Evolutionary conservation across 2,888 invertebrate species (phyloP), one percentile per base, ranked within the genome.

Genomic region (Dendrolimus houi): DNA sequence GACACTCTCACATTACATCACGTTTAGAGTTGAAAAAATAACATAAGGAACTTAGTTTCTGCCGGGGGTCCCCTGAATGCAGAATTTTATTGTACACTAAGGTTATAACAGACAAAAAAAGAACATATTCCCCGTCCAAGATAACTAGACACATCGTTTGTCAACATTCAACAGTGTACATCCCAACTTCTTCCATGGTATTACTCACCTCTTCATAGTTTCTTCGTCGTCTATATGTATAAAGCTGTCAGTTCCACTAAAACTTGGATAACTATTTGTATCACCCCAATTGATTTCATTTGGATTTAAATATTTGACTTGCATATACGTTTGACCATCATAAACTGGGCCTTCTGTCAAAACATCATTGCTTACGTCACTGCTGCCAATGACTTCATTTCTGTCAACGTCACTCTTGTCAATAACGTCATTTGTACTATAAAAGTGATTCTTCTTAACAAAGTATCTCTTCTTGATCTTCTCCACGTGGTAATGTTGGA

Each of bases 181-280:
- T 29, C 29, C 29, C 29, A 29, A 29, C 6, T 29, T 6, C 29
- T 29, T 29, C 29, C 29, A 29, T 29, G 29, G 6, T 29, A 29
- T 29, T 29, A 55, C 70, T 64, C 77, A 95, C 95, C 95, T 94
- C 80, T 96, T 95, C 91, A 97, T 94, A 59, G 97, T 96, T 66
- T 96, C 95, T 55, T 95, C 95, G 79, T 97, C 96, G 68, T 95
- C 95, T 75, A 96, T 97, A 79, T 96, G 96, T 59, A 98, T 94
- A 76, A 95, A 98, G 75, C 97, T 97, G 65, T 96, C 94, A 60
- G 92, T 93, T 7, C 97, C 97, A 54, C 93, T 93, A 79, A 98
- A 98, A 70, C 95, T 95, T 0, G 97, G 97, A 60, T 87, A 90
- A 0, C 83, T 79, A 53, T 86, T 87, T 2, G 82, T 81, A 55